A percentile compares a stretch with the other conserved stretches of the same genome.
Evolutionary conservation across 2,797 vertebrate genomes (phyloP).

Genomic region (Xenops minutus): DNA sequence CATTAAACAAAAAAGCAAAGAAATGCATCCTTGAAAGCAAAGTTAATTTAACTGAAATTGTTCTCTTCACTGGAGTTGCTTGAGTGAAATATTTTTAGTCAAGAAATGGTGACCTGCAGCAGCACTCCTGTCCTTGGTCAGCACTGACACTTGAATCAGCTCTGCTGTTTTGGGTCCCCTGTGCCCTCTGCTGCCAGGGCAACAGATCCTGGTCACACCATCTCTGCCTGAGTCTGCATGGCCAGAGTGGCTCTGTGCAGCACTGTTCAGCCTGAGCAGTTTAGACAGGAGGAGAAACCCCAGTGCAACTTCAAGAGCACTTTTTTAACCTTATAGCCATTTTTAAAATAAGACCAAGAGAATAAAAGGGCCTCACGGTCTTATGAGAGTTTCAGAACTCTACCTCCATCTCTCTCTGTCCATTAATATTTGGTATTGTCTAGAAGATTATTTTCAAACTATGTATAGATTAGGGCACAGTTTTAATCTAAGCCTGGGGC

Average conservation of each 20-base stretch:
- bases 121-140: neutral
- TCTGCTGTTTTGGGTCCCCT: neutral
- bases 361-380: neutral
- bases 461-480: neutral
- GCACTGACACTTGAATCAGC: neutral
- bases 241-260: neutral
- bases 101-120: neutral
- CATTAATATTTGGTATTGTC: neutral
- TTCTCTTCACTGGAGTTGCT: neutral
- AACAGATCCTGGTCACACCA: neutral
- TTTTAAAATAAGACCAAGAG: neutral
- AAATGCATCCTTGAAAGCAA: neutral
- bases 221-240: neutral
- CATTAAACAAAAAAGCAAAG: neutral
- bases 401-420: neutral
- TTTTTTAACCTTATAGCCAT: neutral
- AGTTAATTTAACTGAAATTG: neutral
- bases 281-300: neutral
- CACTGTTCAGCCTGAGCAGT: neutral
- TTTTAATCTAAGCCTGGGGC: neutral
- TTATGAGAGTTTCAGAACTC: neutral
- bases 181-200: neutral
- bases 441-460: neutral
- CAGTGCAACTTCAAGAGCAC: neutral
- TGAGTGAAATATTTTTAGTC: neutral